phyloP scores from a whole-genome alignment of 2,113 vertebrate genomes.

The Pterocles orientalis region DNA sequence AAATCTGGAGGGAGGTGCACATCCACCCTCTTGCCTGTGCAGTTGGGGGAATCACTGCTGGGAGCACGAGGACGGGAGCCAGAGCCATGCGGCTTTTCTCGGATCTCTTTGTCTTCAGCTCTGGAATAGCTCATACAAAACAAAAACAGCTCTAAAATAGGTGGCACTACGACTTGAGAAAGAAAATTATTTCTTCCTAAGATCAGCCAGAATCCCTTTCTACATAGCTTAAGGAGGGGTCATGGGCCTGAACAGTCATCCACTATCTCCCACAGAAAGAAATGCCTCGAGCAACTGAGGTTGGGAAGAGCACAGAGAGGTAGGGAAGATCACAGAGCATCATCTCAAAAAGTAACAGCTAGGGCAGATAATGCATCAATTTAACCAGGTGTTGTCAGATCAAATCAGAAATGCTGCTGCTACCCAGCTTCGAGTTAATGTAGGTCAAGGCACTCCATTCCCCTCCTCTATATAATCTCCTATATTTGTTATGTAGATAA shows the following conservation, averaged over 20 bases:
- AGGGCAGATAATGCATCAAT: conserved; percentile 20
- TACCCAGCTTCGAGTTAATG: conserved; percentile 17
- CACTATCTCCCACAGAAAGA: not conserved
- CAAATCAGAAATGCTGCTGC: conserved; percentile 4
- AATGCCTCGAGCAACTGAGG: not conserved
- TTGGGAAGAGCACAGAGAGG: not conserved
- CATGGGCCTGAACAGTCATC: not conserved
- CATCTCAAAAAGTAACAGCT: not conserved
- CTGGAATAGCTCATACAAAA: not conserved
- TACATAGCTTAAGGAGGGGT: not conserved
- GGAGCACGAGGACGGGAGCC: not conserved
- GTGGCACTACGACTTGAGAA: not conserved
- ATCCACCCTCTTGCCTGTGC: not conserved
- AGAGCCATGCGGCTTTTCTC: not conserved
- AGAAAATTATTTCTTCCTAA: not conserved
- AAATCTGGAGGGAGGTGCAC: not conserved
- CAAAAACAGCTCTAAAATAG: not conserved
- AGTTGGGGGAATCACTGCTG: not conserved
- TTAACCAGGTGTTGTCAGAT: conserved; percentile 49
- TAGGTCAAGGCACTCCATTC: conserved; percentile 49
- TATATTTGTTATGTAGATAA: conserved; percentile 51
- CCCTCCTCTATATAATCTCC: not conserved
- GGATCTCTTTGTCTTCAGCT: not conserved
- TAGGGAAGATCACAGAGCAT: not conserved
- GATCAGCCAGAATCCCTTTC: not conserved